Evolutionary conservation across 2,888 invertebrate species (phyloP), one percentile per base, ranked within the genome.

Genomic region (Troides helena): DNA sequence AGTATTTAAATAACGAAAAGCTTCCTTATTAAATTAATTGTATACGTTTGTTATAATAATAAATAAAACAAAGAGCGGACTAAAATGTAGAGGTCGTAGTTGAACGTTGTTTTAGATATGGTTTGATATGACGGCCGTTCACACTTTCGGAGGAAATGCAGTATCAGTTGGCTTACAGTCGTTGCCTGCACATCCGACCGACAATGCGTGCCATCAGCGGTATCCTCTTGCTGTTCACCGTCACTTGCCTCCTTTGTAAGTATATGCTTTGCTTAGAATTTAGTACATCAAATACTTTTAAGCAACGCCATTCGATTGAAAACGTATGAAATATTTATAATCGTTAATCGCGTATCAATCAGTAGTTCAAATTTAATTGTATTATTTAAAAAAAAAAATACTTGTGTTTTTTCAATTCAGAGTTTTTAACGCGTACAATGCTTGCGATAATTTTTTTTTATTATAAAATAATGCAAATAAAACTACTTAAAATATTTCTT

Each of bases 71-170:
- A 74, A 74, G 72, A 69, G 73, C 74, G 71, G 74, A 77, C 72
- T 76, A 62, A 74, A 79, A 78, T 80, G 74, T 77, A 79, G 77
- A 80, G 82, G 80, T 81, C 78, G 80, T 78, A 77, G 77, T 80
- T 76, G 78, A 77, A 62, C 65, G 72, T 74, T 70, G 77, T 76
- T 78, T 76, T 76, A 79, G 82, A 82, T 81, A 82, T 68, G 77
- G 74, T 61, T 71, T 74, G 87, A 88, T 88, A 87, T 67, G 72
- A 76, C 79, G 90, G 86, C 76, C 89, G 76, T 89, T 89, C 87
- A 88, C 88, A 81, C 83, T 80, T 77, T 69, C 73, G 75, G 78
- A 85, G 86, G 88, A 86, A 85, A 83, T 77, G 73, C 66, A 72
- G 80, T 84, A 74, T 73, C 70, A 74, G 72, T 77, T 62, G 74